Base-by-base conservation (phyloP, 2,888 invertebrate species). In the Selenia dentaria region DNA sequence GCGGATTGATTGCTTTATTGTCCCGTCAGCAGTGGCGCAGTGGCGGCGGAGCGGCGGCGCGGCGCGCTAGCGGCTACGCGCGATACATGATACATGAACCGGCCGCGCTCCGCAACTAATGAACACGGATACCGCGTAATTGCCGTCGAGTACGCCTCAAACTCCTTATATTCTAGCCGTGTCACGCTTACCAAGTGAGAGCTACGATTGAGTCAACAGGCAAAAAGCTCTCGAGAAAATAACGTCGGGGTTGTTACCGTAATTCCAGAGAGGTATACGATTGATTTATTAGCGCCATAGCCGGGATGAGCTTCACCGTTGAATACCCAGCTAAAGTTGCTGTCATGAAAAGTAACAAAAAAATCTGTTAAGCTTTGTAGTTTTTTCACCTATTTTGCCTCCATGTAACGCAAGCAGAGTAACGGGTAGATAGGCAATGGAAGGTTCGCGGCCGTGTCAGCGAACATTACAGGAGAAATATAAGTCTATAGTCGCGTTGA, bases 1-100 rank as follows among this genome's bases (percentile, higher is more conserved):
- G 69, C 74, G 75, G 82, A 83, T 84, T 89, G 89, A 89, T 87
- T 87, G 85, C 87, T 88, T 86, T 85, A 89, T 88, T 88, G 88
- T 86, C 71, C 74, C 70, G 75, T 71, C 71, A 2, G n/a, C 8
- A 2, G 22, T 22, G 65, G 60, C 54, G 63, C 8, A 62, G 64
- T 60, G 72, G 70, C 63, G 65, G 62, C 3, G 65, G 59, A 52
- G 63, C 25, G 43, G 54, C 64, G 66, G 64, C 51, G 64, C 62
- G 71, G 70, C 64, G 65, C 3, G 62, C 3, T 62, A 53, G 46
- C 25, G 66, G 64, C 76, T 80, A 86, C 82, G 83, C 83, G 84
- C 70, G 64, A 83, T 84, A 85, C 86, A 86, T 88, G 84, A 84
- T 83, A 85, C 88, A 88, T 87, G 88, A 88, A 83, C 71, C 74